Percentiles rank a stretch among this genome's conserved stretches.
Evolutionary conservation across 2,888 invertebrate species (phyloP).

Genomic region (Cerastis leucographa): DNA sequence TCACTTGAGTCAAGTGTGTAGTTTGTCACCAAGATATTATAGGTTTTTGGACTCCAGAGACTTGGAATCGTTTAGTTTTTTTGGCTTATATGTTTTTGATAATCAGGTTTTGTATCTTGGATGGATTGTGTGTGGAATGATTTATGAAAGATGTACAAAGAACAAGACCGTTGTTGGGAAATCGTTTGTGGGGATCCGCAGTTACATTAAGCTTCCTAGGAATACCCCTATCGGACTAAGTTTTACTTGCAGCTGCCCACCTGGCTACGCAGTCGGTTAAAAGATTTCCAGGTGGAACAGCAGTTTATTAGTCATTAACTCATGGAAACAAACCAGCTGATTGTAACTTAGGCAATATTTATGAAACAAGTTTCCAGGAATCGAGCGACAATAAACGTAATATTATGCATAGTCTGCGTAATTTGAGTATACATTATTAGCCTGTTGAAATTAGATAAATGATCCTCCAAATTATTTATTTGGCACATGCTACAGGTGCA

Average conservation of each 20-base stretch:
- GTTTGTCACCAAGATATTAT: background rate
- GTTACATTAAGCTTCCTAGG: too few species aligned
- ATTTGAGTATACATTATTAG: constrained; percentile 1
- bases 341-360: background rate
- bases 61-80: background rate
- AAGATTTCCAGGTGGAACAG: background rate
- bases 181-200: background rate
- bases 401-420: background rate
- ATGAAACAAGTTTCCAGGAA: background rate
- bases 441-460: background rate
- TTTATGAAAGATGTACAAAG: background rate
- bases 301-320: background rate
- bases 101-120: background rate
- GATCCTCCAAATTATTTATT: too few species aligned
- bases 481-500: too few species aligned
- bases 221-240: background rate
- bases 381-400: background rate
- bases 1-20: background rate
- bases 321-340: background rate
- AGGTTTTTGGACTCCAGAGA: background rate
- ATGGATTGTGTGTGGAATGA: background rate
- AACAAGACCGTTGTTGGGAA: too few species aligned
- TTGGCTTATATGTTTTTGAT: constrained; percentile 12
- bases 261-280: background rate
- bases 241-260: background rate